These are phyloP conservation scores for Hydrolagus colliei DNA, from an alignment of 2,797 vertebrate species.

Conservation along the genomic window DNA sequence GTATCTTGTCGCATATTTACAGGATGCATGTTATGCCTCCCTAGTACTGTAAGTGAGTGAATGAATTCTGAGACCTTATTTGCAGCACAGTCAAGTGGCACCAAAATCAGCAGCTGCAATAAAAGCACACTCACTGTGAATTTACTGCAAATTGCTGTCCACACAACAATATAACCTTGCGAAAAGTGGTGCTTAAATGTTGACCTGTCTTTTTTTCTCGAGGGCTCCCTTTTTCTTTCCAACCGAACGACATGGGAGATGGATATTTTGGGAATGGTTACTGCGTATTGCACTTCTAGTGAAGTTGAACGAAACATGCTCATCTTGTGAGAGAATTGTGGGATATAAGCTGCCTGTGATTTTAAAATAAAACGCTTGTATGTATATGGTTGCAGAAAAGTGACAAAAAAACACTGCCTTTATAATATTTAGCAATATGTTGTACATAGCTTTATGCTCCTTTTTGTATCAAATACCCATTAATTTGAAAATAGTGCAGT, in stretches of 20 bases:
- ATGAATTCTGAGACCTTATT: conserved; percentile 27
- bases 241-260: conserved; percentile 24
- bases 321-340: conserved; percentile 55
- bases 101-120: conserved; percentile 25
- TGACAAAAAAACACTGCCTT: conserved; percentile 87
- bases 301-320: conserved; percentile 58
- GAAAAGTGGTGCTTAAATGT: conserved; percentile 28
- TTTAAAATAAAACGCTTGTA: conserved; percentile 49
- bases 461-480: conserved; percentile 86
- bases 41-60: conserved; percentile 25
- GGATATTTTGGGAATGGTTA: conserved; percentile 31
- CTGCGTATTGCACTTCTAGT: conserved; percentile 58
- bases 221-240: neutral
- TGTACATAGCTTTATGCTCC: conserved; percentile 91
- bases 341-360: conserved; percentile 34
- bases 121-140: conserved; percentile 30
- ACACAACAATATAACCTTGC: conserved; percentile 6
- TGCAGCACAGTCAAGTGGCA: conserved; percentile 21
- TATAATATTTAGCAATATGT: conserved; percentile 98
- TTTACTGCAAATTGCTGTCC: conserved; percentile 23
- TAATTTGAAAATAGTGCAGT: conserved; percentile 85
- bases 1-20: conserved; percentile 30
- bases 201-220: conserved; percentile 6
- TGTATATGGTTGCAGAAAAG: conserved; percentile 84
- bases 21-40: conserved; percentile 27